Evolutionary conservation across 2,113 vertebrate genomes (phyloP).

Genomic region (Planiliza haematocheilus): DNA sequence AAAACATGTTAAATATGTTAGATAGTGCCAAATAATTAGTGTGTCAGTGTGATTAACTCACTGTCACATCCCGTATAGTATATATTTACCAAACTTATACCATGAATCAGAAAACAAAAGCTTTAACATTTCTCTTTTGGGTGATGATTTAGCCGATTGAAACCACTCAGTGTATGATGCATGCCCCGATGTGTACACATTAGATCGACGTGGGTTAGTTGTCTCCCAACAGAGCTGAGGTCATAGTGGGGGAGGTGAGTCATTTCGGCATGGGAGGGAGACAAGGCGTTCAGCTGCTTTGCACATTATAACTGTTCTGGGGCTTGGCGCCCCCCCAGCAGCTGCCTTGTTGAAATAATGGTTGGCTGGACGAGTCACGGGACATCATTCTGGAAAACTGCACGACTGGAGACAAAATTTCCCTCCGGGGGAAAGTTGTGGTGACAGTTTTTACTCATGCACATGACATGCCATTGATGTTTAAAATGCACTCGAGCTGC

Average conservation of each 20-base stretch:
- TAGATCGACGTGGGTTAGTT: constrained; percentile 50
- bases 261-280: constrained; percentile 61
- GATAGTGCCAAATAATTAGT: constrained; percentile 2
- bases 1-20: constrained; percentile 2
- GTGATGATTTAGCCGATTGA: constrained; percentile 5
- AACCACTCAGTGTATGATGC: constrained; percentile 1
- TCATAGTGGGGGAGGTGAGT: constrained; percentile 73
- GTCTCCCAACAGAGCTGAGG: constrained; percentile 58
- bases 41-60: background rate
- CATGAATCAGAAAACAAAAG: background rate
- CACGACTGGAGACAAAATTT: constrained; percentile 48
- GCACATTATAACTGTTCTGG: constrained; percentile 52
- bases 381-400: constrained; percentile 27
- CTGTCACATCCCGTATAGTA: too few relatives aligned
- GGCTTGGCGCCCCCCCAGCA: constrained; percentile 28
- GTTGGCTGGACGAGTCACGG: constrained; percentile 14
- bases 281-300: constrained; percentile 72
- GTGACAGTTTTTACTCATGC: constrained; percentile 25
- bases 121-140: background rate
- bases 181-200: constrained; percentile 22
- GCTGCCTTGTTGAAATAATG: constrained; percentile 54
- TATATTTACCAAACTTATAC: background rate
- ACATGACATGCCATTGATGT: constrained; percentile 21
- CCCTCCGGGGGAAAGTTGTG: constrained; percentile 34
- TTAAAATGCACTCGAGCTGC: background rate